phyloP scores from a whole-genome alignment of 2,113 vertebrate species.

The Opisthocomus hoazin region DNA sequence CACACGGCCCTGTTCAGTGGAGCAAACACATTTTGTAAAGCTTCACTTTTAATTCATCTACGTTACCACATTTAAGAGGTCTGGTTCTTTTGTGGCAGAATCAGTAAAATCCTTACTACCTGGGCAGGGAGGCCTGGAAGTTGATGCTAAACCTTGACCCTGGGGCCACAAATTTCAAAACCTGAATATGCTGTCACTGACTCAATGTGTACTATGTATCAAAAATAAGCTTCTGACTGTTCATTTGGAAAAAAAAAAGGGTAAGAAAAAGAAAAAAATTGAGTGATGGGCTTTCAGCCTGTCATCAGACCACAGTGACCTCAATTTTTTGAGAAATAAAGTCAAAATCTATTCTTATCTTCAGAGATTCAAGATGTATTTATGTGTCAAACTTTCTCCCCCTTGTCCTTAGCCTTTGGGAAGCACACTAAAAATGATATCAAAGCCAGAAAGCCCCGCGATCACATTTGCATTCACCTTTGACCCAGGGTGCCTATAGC shows the following conservation, averaged over 20 bases:
- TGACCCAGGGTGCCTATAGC: constrained; percentile 2
- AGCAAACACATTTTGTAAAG: background rate
- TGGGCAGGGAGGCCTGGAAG: background rate
- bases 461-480: background rate
- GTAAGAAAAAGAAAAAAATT: background rate
- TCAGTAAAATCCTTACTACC: background rate
- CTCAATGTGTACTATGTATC: constrained; percentile 56
- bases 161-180: background rate
- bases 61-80: background rate
- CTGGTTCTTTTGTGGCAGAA: background rate
- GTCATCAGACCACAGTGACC: constrained; percentile 59
- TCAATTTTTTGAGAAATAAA: constrained; percentile 73
- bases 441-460: background rate
- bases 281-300: constrained; percentile 69
- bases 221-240: background rate
- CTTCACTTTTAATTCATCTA: background rate
- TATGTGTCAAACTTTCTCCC: constrained; percentile 54
- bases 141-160: constrained; percentile 62
- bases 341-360: constrained; percentile 66
- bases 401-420: constrained; percentile 57
- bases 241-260: background rate
- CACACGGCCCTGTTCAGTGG: background rate
- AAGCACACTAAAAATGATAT: constrained; percentile 40
- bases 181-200: constrained; percentile 55
- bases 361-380: constrained; percentile 67